These are phyloP conservation scores for Illadopsis cleaveri DNA, from an alignment of 2,113 vertebrate genomes.

Conservation along the genomic window DNA sequence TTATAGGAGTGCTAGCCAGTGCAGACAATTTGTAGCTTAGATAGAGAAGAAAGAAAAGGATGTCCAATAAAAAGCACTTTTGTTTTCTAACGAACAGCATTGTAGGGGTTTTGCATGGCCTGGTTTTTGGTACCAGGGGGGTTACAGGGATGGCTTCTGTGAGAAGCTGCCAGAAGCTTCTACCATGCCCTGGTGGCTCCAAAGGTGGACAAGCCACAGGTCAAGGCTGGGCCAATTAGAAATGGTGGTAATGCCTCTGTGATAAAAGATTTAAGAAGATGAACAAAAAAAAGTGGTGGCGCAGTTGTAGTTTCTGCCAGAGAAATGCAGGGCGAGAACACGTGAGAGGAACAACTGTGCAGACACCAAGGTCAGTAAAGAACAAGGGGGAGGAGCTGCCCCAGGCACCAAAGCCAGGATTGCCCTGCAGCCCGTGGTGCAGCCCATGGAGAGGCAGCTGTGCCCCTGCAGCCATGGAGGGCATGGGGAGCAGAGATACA, in stretches of 20 bases:
- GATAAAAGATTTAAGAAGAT: neutral
- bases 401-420: neutral
- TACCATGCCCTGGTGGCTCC: neutral
- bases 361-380: neutral
- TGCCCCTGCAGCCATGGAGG: no score
- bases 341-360: neutral
- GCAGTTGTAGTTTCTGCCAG: neutral
- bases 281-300: neutral
- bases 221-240: neutral
- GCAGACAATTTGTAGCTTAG: neutral
- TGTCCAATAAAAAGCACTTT: neutral
- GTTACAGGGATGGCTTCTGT: neutral
- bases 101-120: neutral
- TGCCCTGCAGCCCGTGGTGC: neutral
- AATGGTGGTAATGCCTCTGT: neutral
- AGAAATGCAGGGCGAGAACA: neutral
- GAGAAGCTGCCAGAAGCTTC: neutral
- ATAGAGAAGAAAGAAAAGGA: neutral
- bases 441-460: neutral
- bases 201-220: neutral
- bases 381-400: neutral
- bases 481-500: no score
- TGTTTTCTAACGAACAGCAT: neutral
- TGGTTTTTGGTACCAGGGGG: neutral
- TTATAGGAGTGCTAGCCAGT: neutral